phyloP scores from a whole-genome alignment of 2,797 vertebrate genomes.

The Falco peregrinus region DNA sequence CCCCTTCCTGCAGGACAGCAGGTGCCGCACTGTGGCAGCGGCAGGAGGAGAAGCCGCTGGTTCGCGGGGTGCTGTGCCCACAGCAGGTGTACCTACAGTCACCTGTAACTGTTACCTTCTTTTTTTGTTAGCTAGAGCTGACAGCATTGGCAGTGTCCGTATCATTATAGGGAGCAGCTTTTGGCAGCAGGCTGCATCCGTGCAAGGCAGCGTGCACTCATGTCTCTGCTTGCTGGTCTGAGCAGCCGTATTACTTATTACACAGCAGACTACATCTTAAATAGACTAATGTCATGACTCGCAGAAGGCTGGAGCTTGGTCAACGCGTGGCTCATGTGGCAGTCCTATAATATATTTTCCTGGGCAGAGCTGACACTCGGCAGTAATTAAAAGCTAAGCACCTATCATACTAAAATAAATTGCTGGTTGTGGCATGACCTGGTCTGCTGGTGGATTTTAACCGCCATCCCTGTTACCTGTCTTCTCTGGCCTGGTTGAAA shows the following conservation, averaged over 20 bases:
- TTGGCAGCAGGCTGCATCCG: not conserved
- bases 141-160: accelerated
- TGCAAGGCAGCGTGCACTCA: accelerated
- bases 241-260: not conserved
- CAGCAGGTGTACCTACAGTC: not conserved
- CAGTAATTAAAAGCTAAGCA: not conserved
- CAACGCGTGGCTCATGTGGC: not conserved
- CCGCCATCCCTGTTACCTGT: not conserved
- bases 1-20: accelerated
- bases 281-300: not conserved
- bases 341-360: not conserved
- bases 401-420: not conserved
- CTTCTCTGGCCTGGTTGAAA: not conserved
- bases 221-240: not conserved
- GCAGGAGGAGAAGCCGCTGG: not conserved
- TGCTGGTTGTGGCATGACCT: not conserved
- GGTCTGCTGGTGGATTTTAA: not conserved
- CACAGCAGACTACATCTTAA: not conserved
- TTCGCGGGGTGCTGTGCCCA: not conserved
- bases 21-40: not conserved
- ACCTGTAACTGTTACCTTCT: accelerated
- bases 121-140: not conserved
- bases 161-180: not conserved
- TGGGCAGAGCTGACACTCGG: not conserved
- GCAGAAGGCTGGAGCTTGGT: not conserved